A percentile compares a stretch with the other conserved stretches of the same genome.
These are phyloP conservation scores for Calameuta filiformis DNA, from an alignment of 2,888 invertebrate genomes.

Conservation along the genomic window DNA sequence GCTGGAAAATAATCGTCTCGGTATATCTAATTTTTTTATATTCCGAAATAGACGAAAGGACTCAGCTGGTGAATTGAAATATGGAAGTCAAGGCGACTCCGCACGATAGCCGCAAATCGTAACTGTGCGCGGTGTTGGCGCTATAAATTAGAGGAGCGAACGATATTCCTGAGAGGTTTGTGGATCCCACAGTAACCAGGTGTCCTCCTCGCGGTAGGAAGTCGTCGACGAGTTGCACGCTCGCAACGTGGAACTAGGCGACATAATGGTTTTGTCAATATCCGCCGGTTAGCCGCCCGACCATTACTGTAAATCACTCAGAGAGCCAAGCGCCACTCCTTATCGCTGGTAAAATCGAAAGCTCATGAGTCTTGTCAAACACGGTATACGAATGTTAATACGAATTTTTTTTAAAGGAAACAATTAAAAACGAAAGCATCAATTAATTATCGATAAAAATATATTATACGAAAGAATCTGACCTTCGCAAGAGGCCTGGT, in stretches of 20 bases:
- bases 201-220: background rate
- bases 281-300: constrained; percentile 5
- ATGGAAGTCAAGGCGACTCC: background rate
- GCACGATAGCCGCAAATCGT: background rate
- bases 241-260: background rate
- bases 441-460: background rate
- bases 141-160: background rate
- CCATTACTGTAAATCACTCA: constrained; percentile 7
- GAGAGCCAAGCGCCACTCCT: background rate
- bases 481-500: background rate
- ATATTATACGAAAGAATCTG: background rate
- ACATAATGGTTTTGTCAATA: constrained; percentile 4
- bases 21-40: background rate
- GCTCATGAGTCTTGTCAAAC: background rate
- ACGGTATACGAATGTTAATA: background rate
- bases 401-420: background rate
- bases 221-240: background rate
- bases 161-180: background rate
- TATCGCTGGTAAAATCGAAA: background rate
- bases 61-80: background rate
- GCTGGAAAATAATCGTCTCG: background rate
- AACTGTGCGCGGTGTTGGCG: background rate
- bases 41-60: background rate
- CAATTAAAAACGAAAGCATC: background rate
- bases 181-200: background rate